Conservation (phyloP, 1,140 invertebrate species). For the Anoplolepis gracilipes region DNA sequence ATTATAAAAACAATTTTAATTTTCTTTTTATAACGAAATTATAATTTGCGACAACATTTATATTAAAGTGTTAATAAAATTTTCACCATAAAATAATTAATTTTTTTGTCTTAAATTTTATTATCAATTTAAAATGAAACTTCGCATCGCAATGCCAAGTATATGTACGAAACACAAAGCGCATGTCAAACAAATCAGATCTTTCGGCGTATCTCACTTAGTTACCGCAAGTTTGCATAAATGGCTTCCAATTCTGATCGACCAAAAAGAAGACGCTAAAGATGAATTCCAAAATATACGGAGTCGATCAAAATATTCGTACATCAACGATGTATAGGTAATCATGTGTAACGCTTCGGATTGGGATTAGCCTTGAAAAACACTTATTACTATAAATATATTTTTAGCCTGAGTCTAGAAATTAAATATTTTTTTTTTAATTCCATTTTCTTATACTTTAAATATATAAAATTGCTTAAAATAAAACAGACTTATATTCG, state of each 20-base stretch:
- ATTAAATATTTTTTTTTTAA: not conserved
- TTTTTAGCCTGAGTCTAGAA: conserved; percentile 7
- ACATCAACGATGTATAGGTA: not conserved
- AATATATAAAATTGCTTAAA: not conserved
- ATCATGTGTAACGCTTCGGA: not conserved
- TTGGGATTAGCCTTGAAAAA: not conserved
- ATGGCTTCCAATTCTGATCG: not conserved
- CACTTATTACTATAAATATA: not conserved
- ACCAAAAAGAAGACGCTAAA: conserved; percentile 16
- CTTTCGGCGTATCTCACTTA: not conserved
- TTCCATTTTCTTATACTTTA: not conserved
- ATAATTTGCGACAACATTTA: too few relatives aligned
- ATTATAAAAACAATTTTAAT: too few relatives aligned
- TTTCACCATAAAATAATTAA: too few relatives aligned
- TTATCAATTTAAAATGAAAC: too few relatives aligned
- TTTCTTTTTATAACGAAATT: too few relatives aligned
- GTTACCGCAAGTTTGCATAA: not conserved
- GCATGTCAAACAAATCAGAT: conserved; percentile 56
- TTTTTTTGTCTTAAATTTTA: too few relatives aligned
- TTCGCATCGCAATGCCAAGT: too few relatives aligned
- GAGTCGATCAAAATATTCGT: not conserved
- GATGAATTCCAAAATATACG: not conserved
- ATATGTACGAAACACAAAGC: too few relatives aligned
- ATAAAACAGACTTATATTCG: not conserved
- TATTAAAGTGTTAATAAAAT: too few relatives aligned